Evolutionary conservation across 2,888 invertebrate species (phyloP).

Genomic region (Ditula angustiorana): DNA sequence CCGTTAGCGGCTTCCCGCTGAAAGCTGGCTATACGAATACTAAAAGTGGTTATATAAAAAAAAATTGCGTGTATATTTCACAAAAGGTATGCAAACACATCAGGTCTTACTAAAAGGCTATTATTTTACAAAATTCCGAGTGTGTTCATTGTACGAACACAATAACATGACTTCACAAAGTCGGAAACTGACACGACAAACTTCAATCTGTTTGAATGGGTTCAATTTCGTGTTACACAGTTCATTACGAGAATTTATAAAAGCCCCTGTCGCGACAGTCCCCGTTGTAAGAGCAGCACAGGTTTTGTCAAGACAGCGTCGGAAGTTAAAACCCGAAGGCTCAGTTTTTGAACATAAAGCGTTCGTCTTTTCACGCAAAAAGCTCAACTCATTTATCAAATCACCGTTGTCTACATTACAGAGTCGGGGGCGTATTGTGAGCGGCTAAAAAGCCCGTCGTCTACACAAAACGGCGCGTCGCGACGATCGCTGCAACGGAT

Average conservation of each 20-base stretch:
- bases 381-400: constrained; percentile 78
- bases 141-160: constrained; percentile 21
- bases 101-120: background rate
- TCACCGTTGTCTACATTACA: constrained; percentile 78
- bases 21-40: constrained; percentile 46
- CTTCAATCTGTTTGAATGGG: constrained; percentile 42
- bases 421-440: constrained; percentile 70
- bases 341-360: constrained; percentile 60
- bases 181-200: constrained; percentile 31
- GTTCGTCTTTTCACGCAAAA: constrained; percentile 71
- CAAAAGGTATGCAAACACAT: background rate
- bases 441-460: constrained; percentile 72
- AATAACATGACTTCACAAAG: constrained; percentile 20
- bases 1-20: constrained; percentile 57
- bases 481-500: constrained; percentile 53
- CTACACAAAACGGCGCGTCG: constrained; percentile 63
- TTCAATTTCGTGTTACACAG: constrained; percentile 44
- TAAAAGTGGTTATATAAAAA: background rate
- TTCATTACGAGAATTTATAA: constrained; percentile 53
- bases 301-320: constrained; percentile 63
- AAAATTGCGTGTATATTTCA: background rate
- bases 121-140: constrained; percentile 11
- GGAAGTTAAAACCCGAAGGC: constrained; percentile 45
- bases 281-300: constrained; percentile 57
- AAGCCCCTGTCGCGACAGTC: constrained; percentile 54